Evolutionary conservation across 2,113 vertebrate genomes (phyloP), one percentile per base, ranked within the genome.

Genomic region (Burhinus bistriatus): DNA sequence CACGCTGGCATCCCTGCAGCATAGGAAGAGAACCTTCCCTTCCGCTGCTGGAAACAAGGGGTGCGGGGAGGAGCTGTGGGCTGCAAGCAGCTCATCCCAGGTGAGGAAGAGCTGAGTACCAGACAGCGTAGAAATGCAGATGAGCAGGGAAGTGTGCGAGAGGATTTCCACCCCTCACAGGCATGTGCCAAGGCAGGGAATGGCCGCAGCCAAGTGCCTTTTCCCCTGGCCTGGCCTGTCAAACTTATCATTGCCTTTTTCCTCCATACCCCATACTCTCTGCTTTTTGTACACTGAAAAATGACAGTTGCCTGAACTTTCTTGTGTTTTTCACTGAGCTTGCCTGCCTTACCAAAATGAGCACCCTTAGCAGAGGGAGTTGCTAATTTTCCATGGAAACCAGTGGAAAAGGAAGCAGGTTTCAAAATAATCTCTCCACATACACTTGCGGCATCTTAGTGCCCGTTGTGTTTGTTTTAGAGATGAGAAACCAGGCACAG

Each of bases 351-450:
- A 47, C 58, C 32, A 55, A 93, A 86, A 69, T 8, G 51, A 93
- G 36, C 15, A 10, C 34, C 32, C 57, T 76, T 84, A 76, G 34
- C 51, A 82, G 61, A 55, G 26, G 21, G 76, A 86, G 59, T 68
- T 83, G 32, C 16, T 83, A 29, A 70, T 96, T 96, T 94, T 90
- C 87, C 66, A 66, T 88, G 76, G 93, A 96, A 96, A 96, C 81
- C 19, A 25, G 57, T 71, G 32, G 81, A 25, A 89, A 93, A 83
- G 34, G 57, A 95, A 93, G 32, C 23, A 47, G 5, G 21, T 88
- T 95, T 90, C 85, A 76, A 73, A 91, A 69, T 58, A 64, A 54
- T 66, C 75, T 90, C 62, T 78, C 27, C 25, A 19, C 64, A 16
- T 26, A 11, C n/a, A 45, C 54, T 76, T 73, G 62, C 7, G 12